Evolutionary conservation across 2,797 vertebrate species (phyloP), one percentile per base, ranked within the genome.

Genomic region (Tiaroga cobitis): DNA sequence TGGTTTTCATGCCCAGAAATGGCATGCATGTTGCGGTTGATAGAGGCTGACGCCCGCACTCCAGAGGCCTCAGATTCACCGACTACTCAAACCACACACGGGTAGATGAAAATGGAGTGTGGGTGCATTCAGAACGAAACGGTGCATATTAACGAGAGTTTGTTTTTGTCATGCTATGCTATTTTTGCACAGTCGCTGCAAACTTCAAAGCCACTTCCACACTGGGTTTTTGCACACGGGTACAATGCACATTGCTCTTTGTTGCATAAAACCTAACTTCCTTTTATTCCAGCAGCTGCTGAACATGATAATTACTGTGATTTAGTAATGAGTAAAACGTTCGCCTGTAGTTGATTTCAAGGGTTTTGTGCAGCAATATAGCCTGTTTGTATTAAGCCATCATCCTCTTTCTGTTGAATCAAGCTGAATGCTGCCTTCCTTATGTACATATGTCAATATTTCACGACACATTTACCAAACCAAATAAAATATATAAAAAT

Each of bases 1-100:
- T 77, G 90, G 69, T 84, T 87, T 90, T 86, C 49, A 78, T 89
- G 85, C 84, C 79, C 87, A 86, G 84, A 85, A 90, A 89, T 86
- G 75, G 82, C 84, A 87, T 81, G 80, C 80, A 82, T 87, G 86
- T 86, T 89, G 86, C 10, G 85, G 85, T 84, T 89, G 87, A 90
- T 87, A 86, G 56, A 87, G 84, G 69, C 82, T 49, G 81, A 81
- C 85, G 43, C 87, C 72, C 61, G 80, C 77, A 77, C 87, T 88
- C 85, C 11, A 21, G 82, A 88, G 85, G 70, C 87, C 79, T 77
- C 67, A 8, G 41, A 83, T 74, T 85, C 65, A 87, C 74, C 49
- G 81, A 83, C 89, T 85, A 46, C 43, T 81, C 74, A 84, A 90
- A 89, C 85, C 87, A 77, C 88, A 81, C 56, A 37, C 61, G 37